phyloP scores from a whole-genome alignment of 2,797 vertebrate genomes.

The Antrozous pallidus region DNA sequence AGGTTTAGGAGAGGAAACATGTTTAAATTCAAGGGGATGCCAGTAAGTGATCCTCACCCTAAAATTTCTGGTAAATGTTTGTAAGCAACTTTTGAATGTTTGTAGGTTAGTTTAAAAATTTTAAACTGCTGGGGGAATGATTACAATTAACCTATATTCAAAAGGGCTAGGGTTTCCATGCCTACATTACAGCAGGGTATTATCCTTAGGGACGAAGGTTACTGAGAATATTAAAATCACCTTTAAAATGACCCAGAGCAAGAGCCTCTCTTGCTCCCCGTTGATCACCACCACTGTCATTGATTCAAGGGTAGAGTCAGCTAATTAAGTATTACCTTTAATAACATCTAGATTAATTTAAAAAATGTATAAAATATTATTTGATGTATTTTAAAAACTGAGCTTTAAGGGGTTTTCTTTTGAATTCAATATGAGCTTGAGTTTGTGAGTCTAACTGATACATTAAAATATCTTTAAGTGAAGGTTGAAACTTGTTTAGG shows the following conservation, averaged over 20 bases:
- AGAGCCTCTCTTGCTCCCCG: not conserved
- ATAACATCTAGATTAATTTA: slow-evolving; percentile 57
- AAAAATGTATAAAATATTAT: slow-evolving; percentile 30
- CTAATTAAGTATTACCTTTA: slow-evolving; percentile 63
- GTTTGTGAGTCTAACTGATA: slow-evolving; percentile 26
- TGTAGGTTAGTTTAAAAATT: slow-evolving; percentile 4
- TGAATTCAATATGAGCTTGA: slow-evolving; percentile 15
- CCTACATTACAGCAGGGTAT: slow-evolving; percentile 11
- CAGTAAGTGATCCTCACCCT: not conserved
- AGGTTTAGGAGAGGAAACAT: not conserved
- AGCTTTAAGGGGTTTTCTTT: slow-evolving; percentile 34
- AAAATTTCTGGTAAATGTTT: slow-evolving; percentile 15
- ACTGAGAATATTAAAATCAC: slow-evolving; percentile 68
- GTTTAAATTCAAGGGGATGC: not conserved
- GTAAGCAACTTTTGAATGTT: not conserved
- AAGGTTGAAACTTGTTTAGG: slow-evolving; percentile 42
- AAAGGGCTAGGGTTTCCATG: slow-evolving; percentile 10
- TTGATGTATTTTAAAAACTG: slow-evolving; percentile 37
- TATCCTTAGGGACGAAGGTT: slow-evolving; percentile 27
- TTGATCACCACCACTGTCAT: slow-evolving; percentile 38
- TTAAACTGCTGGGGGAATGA: not conserved
- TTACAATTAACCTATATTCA: slow-evolving; percentile 30
- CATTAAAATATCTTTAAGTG: slow-evolving; percentile 51
- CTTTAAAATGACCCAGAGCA: slow-evolving; percentile 56
- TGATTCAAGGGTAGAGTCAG: slow-evolving; percentile 53